Evolutionary conservation across 1,140 invertebrate genomes (phyloP).

Genomic region (Leptopilina boulardi): DNA sequence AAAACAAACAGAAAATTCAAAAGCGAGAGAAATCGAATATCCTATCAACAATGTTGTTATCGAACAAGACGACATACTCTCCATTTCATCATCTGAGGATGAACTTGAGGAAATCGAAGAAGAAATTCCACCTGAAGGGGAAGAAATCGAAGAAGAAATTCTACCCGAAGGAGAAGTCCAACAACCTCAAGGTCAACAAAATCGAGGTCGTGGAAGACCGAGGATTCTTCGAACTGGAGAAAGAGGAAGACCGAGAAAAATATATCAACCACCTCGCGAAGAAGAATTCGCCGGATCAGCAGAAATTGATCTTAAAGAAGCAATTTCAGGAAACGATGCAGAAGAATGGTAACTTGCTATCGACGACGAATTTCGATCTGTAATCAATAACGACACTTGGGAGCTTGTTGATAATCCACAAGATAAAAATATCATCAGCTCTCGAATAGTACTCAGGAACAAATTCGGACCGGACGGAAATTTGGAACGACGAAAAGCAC

Average conservation of each 20-base stretch:
- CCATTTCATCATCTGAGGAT: not conserved
- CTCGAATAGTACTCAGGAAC: not conserved
- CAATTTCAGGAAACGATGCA: not conserved
- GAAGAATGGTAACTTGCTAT: not conserved
- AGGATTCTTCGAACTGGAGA: slow-evolving; percentile 27
- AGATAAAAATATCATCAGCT: not conserved
- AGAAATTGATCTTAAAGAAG: not conserved
- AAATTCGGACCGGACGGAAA: not conserved
- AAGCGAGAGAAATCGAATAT: not conserved
- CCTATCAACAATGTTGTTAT: not conserved
- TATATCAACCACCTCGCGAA: not conserved
- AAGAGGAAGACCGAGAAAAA: slow-evolving; percentile 31
- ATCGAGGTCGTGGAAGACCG: slow-evolving; percentile 17
- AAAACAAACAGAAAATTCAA: not conserved
- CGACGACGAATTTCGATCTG: not conserved
- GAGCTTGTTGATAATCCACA: not conserved
- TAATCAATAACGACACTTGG: not conserved
- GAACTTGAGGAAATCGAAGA: not conserved
- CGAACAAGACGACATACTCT: not conserved
- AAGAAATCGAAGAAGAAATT: not conserved
- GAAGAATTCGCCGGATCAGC: not conserved
- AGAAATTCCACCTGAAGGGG: not conserved
- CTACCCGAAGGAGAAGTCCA: not conserved
- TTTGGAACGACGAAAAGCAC: not conserved
- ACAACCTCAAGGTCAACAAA: not conserved